These are phyloP conservation scores for Keiferia lycopersicella DNA, from an alignment of 2,888 invertebrate genomes.

Conservation along the genomic window DNA sequence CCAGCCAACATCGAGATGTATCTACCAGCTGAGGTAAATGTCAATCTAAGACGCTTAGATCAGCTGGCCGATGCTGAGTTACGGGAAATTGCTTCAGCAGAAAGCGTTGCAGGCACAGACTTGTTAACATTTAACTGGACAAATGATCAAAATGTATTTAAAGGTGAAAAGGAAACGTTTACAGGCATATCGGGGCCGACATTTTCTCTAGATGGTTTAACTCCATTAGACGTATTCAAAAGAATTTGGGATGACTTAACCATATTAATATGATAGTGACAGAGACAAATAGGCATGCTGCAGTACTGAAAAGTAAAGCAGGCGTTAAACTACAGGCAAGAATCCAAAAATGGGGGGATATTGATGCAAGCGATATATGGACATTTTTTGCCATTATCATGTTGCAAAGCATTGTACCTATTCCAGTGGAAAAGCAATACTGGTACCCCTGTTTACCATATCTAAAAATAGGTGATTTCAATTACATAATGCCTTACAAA, in stretches of 20 bases:
- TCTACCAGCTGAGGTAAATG: too few relatives aligned
- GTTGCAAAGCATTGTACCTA: slow-evolving; percentile 24
- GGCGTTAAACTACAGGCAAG: slow-evolving; percentile 11
- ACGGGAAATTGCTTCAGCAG: too few relatives aligned
- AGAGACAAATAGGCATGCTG: slow-evolving; percentile 32
- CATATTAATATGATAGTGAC: slow-evolving; percentile 29
- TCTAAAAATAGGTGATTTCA: slow-evolving; percentile 34
- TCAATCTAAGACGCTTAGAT: too few relatives aligned
- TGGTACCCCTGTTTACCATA: slow-evolving; percentile 18
- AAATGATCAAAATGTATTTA: not conserved
- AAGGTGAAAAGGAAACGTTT: slow-evolving; percentile 29
- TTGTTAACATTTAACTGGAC: too few relatives aligned
- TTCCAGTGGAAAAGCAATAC: slow-evolving; percentile 22
- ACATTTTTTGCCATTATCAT: not conserved
- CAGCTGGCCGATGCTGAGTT: too few relatives aligned
- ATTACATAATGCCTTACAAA: slow-evolving; percentile 32
- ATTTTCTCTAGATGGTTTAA: slow-evolving; percentile 23
- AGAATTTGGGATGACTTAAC: slow-evolving; percentile 32
- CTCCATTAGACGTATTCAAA: slow-evolving; percentile 25
- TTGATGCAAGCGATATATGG: not conserved
- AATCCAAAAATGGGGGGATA: not conserved
- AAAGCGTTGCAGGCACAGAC: too few relatives aligned
- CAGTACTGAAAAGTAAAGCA: not conserved
- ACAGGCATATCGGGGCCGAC: slow-evolving; percentile 30
- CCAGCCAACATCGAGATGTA: too few relatives aligned